Evolutionary conservation across 2,888 invertebrate species (phyloP).

Genomic region (Diogma glabrata): DNA sequence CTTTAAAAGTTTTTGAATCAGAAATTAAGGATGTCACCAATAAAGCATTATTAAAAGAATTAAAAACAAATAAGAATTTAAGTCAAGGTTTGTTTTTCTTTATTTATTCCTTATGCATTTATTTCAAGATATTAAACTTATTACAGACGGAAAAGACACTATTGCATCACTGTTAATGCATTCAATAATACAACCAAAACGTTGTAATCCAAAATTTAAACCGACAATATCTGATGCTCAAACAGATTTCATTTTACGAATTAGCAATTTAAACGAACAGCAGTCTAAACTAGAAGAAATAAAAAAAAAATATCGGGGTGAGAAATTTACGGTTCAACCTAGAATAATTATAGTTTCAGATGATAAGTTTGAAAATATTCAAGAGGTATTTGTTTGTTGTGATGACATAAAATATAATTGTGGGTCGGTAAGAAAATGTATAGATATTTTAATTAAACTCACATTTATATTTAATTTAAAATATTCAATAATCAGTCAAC

Average conservation of each 20-base stretch:
- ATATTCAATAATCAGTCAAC: constrained; percentile 9
- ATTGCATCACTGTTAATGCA: not conserved
- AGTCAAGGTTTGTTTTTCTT: not conserved
- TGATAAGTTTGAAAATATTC: constrained; percentile 1
- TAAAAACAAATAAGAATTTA: not conserved
- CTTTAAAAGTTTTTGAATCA: not conserved
- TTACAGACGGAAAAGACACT: not conserved
- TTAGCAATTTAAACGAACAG: constrained; percentile 4
- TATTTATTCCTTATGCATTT: too few species aligned
- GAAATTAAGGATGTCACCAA: constrained; percentile 11
- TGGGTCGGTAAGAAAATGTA: constrained; percentile 11
- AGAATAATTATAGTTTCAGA: constrained; percentile 13
- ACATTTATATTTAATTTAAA: not conserved
- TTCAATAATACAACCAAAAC: not conserved
- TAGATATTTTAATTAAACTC: constrained; percentile 14
- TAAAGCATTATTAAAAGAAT: not conserved
- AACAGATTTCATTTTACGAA: constrained; percentile 8
- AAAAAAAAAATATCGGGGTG: not conserved
- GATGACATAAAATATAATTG: constrained; percentile 13
- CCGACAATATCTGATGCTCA: not conserved
- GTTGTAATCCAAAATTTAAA: not conserved
- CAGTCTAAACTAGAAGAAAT: constrained; percentile 2
- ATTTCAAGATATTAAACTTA: not conserved
- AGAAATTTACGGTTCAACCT: constrained; percentile 12
- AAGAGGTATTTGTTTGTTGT: constrained; percentile 12